Evolutionary conservation across 2,113 vertebrate species (phyloP).

Genomic region (Pavo muticus): DNA sequence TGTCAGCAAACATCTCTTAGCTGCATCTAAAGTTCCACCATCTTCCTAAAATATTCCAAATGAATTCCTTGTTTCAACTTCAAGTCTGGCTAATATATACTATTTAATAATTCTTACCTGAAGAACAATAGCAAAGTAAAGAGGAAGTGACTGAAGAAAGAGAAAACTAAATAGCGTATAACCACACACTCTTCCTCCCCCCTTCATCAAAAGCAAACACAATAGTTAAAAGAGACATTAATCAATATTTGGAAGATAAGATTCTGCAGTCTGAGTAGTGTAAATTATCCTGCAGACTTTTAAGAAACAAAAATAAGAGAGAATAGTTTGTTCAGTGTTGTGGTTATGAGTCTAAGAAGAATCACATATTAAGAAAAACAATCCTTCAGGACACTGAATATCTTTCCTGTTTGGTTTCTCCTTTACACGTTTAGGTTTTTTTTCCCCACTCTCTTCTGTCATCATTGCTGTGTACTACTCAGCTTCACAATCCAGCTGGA

Average conservation of each 20-base stretch:
- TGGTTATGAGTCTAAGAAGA: not conserved
- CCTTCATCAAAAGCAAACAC: not conserved
- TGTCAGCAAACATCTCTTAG: not conserved
- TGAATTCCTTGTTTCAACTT: not conserved
- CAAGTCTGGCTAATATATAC: not conserved
- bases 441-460: not conserved
- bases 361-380: not conserved
- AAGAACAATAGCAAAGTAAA: not conserved
- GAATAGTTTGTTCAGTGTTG: not conserved
- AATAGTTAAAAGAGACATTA: not conserved
- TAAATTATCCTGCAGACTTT: not conserved
- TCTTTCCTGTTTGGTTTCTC: not conserved
- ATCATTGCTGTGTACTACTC: not conserved
- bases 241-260: not conserved
- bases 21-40: not conserved
- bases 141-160: not conserved
- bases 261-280: not conserved
- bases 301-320: not conserved
- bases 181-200: too few relatives aligned
- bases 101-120: not conserved
- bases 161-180: not conserved
- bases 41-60: not conserved
- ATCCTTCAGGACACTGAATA: not conserved
- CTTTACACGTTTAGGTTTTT: not conserved
- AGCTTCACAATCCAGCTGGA: not conserved